phyloP scores from a whole-genome alignment of 2,797 vertebrate species.

The Clarias fuscus region DNA sequence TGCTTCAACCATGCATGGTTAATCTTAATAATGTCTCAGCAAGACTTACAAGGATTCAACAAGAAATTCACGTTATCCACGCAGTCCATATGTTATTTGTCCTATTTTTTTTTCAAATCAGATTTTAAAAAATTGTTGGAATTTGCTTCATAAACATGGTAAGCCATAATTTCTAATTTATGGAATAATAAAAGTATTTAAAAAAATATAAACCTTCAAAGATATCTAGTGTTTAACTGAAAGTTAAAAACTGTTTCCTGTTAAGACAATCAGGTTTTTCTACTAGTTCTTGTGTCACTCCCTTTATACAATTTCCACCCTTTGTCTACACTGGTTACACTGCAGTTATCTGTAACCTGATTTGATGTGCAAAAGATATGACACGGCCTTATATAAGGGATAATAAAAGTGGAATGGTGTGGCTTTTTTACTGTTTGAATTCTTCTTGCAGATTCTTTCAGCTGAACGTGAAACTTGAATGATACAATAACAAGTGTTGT shows the following conservation, averaged over 20 bases:
- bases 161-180: not conserved
- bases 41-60: not conserved
- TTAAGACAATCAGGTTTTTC: not conserved
- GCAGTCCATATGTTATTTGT: not conserved
- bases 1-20: slow-evolving; percentile 18
- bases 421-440: not conserved
- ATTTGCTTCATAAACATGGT: not conserved
- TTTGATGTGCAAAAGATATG: not conserved
- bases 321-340: slow-evolving; percentile 6
- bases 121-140: not conserved
- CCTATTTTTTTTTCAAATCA: not conserved
- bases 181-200: not conserved
- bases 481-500: not conserved
- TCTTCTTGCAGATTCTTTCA: not conserved
- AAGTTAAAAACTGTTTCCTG: not conserved
- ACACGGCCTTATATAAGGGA: not conserved
- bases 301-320: slow-evolving; percentile 1
- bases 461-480: not conserved
- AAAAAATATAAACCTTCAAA: not conserved
- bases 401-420: not conserved
- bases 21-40: slow-evolving; percentile 12
- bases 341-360: not conserved
- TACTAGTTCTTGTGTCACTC: slow-evolving; percentile 3
- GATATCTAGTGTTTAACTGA: not conserved
- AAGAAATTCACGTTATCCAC: not conserved